A percentile compares a stretch with the other conserved stretches of the same genome.
Evolutionary conservation across 2,888 invertebrate species (phyloP).

Genomic region (Tipula helvola): DNA sequence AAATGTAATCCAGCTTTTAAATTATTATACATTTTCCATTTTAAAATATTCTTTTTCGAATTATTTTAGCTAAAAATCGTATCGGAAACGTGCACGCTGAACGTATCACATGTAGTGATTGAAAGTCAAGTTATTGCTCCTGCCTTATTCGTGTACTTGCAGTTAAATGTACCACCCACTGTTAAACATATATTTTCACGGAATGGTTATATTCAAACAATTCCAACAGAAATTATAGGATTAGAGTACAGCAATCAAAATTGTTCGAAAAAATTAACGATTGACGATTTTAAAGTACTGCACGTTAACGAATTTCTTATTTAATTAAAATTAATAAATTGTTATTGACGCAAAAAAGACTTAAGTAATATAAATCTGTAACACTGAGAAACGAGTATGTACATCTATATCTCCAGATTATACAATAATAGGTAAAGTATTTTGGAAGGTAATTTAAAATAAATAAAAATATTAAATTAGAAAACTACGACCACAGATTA

Average conservation of each 20-base stretch:
- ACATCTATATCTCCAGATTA: neutral
- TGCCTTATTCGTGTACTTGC: constrained; percentile 31
- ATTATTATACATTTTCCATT: neutral
- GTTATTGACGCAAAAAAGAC: neutral
- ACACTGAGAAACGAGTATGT: neutral
- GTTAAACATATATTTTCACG: constrained; percentile 27
- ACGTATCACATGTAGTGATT: constrained; percentile 25
- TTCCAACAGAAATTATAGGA: constrained; percentile 27
- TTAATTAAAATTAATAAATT: neutral
- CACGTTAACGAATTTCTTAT: constrained; percentile 29
- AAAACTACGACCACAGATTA: no score
- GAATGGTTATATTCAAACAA: constrained; percentile 32
- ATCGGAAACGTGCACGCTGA: constrained; percentile 21
- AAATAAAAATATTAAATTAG: no score
- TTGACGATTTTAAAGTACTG: constrained; percentile 25
- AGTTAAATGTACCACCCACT: constrained; percentile 23
- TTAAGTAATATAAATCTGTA: neutral
- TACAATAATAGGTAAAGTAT: no score
- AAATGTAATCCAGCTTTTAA: constrained; percentile 33
- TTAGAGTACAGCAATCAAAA: constrained; percentile 25
- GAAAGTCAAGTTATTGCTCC: constrained; percentile 27
- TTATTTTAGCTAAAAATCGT: constrained; percentile 24
- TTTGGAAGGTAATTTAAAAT: no score
- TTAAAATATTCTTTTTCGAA: neutral
- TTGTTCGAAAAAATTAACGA: constrained; percentile 18